Evolutionary conservation across 2,113 vertebrate species (phyloP), one percentile per base, ranked within the genome.

Genomic region (Cephalopterus ornatus): DNA sequence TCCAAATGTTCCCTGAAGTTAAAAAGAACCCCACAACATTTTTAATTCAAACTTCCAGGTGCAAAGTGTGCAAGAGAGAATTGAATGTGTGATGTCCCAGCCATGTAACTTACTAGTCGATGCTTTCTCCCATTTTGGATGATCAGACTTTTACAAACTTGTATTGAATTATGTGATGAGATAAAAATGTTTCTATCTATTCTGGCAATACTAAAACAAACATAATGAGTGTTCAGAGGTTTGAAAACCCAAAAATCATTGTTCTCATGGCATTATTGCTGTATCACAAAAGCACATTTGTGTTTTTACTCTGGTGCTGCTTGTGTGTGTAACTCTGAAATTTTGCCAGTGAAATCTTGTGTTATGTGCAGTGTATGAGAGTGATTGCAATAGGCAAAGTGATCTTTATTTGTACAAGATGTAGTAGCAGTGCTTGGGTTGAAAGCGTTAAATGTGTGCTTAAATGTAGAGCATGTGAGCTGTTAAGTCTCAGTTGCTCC

Each of bases 181-280:
- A 85, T 92, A 78, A 95, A 86, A 92, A 89, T 82, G 80, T 82
- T 89, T 89, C 80, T 89, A 18, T 91, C 91, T 95, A 5, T 74
- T 89, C 76, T 91, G 80, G 76, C 70, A 81, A 42, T 76, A 73
- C 85, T 96, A 83, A 91, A 94, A 50, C 68, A 91, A 92, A 63
- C 46, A 39, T 84, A 74, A 84, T 53, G 88, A 84, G 84, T 32
- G 19, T 61, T 76, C 44, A 65, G 79, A 83, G 76, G 76, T 83
- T 95, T 87, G 85, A 88, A 94, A 91, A 62, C 77, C 87, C 41
- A 72, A 44, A 95, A 93, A 77, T 92, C 63, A 71, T 91, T 85
- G 82, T 86, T 97, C 90, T 94, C 32, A 2, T 67, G 65, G 92
- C 86, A 75, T 11, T 88, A 24, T 76, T 81, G n/a, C 80, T 75